phyloP scores from a whole-genome alignment of 1,140 invertebrate genomes.

The Magallana gigas region DNA sequence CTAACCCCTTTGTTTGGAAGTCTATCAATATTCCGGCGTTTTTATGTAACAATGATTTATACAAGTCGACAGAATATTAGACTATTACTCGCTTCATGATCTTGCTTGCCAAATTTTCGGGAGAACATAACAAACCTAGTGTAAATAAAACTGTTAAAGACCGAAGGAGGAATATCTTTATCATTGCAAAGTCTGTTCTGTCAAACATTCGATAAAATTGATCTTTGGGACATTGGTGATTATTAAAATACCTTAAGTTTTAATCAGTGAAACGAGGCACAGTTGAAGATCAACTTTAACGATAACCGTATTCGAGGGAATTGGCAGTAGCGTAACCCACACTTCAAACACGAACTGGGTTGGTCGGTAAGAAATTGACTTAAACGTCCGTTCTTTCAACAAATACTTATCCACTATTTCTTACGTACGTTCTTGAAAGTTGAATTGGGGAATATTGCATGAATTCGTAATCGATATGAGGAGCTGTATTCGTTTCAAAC shows the following conservation, averaged over 20 bases:
- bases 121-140: not conserved
- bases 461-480: not conserved
- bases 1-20: not conserved
- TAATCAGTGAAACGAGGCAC: constrained; percentile 25
- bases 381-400: not conserved
- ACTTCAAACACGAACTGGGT: not conserved
- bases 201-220: constrained; percentile 28
- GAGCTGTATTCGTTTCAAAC: not conserved
- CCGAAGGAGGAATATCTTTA: not conserved
- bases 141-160: constrained; percentile 7
- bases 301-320: not conserved
- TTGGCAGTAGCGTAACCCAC: not conserved
- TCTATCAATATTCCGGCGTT: constrained; percentile 7
- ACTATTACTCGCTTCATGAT: constrained; percentile 16
- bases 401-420: not conserved
- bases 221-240: not conserved
- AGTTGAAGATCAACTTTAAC: not conserved
- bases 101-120: not conserved
- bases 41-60: constrained; percentile 23
- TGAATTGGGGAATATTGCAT: not conserved
- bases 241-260: constrained; percentile 35
- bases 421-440: not conserved
- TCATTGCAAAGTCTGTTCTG: not conserved
- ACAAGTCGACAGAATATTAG: not conserved
- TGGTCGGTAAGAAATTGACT: not conserved